phyloP scores from a whole-genome alignment of 2,113 vertebrate species.

The Labrus mixtus region DNA sequence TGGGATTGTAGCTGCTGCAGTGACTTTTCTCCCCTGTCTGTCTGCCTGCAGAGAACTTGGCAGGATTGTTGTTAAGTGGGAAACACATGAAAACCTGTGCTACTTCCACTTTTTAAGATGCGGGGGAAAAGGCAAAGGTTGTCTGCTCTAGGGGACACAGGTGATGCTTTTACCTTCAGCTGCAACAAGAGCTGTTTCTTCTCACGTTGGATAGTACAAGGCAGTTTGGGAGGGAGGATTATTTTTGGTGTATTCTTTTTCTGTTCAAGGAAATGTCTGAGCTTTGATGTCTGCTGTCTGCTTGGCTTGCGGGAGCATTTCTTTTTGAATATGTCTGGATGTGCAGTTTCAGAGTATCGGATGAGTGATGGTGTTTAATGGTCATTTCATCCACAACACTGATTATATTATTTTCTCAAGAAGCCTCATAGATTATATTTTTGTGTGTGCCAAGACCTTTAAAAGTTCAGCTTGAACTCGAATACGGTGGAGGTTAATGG shows the following conservation, averaged over 20 bases:
- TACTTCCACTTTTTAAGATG: slow-evolving; percentile 34
- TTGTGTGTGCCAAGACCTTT: not conserved
- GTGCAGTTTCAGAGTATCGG: slow-evolving; percentile 3
- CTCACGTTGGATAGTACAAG: slow-evolving; percentile 13
- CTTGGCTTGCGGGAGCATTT: slow-evolving; percentile 11
- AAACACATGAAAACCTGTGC: slow-evolving; percentile 39
- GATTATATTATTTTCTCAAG: too few species aligned
- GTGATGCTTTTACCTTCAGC: slow-evolving; percentile 47
- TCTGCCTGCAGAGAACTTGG: slow-evolving; percentile 57
- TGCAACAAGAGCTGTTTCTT: slow-evolving; percentile 28
- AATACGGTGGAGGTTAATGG: not conserved
- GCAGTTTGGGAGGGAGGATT: slow-evolving; percentile 14
- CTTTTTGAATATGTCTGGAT: slow-evolving; percentile 29
- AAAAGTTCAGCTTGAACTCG: not conserved
- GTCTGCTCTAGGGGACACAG: slow-evolving; percentile 20
- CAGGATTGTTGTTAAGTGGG: slow-evolving; percentile 33
- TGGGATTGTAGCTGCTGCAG: slow-evolving; percentile 25
- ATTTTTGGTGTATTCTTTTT: slow-evolving; percentile 41
- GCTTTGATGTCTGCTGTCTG: slow-evolving; percentile 52
- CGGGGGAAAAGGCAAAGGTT: slow-evolving; percentile 20
- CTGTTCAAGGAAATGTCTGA: slow-evolving; percentile 22
- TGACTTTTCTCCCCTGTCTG: slow-evolving; percentile 2
- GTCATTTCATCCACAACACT: not conserved
- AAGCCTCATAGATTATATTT: not conserved
- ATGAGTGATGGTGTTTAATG: slow-evolving; percentile 8